phyloP scores from a whole-genome alignment of 1,140 invertebrate genomes.

The Megalopta genalis region DNA sequence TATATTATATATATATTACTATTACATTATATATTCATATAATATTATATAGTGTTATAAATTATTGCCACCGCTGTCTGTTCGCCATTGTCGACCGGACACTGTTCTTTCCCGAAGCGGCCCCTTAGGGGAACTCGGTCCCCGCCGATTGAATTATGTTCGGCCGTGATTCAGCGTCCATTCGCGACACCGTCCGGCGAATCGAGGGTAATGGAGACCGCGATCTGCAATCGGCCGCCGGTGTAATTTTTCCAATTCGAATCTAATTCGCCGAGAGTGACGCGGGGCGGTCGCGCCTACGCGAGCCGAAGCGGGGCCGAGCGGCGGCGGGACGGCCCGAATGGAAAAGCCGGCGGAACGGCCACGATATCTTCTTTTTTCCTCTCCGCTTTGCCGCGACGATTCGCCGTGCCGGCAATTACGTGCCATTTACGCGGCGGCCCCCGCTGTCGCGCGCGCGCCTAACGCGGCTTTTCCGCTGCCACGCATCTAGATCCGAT shows the following conservation, averaged over 20 bases:
- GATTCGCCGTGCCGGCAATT: constrained; percentile 44
- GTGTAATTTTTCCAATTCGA: constrained; percentile 60
- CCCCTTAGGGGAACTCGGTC: neutral
- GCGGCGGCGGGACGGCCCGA: neutral
- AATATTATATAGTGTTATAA: no score
- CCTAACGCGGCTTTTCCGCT: constrained; percentile 18
- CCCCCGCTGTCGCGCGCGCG: constrained; percentile 18
- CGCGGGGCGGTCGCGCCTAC: neutral
- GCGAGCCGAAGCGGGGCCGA: neutral
- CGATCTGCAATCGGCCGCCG: constrained; percentile 38
- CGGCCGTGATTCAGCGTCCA: constrained; percentile 23
- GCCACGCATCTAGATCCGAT: constrained; percentile 13
- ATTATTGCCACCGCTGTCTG: no score
- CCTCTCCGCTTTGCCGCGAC: constrained; percentile 21
- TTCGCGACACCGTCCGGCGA: neutral
- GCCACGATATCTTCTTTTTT: constrained; percentile 34
- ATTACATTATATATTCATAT: no score
- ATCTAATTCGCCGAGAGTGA: constrained; percentile 47
- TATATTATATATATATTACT: no score
- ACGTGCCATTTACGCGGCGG: constrained; percentile 54
- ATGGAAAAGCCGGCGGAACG: constrained; percentile 24
- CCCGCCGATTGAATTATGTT: constrained; percentile 28
- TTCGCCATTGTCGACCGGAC: no score
- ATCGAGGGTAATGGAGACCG: constrained; percentile 45
- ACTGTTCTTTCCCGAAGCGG: neutral